Evolutionary conservation across 2,888 invertebrate genomes (phyloP).

Genomic region (Leptodirus hochenwartii): DNA sequence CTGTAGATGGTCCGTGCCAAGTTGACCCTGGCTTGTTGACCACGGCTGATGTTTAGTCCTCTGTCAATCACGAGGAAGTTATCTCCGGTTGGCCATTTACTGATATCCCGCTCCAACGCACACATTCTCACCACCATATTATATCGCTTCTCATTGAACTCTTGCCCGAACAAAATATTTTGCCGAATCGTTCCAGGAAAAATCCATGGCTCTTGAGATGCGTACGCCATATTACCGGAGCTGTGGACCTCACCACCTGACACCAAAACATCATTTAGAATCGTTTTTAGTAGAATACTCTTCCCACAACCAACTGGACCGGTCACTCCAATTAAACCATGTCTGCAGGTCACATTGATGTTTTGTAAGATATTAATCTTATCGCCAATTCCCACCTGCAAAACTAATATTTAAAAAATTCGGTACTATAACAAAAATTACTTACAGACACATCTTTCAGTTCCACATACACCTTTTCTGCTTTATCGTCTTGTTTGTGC

Average conservation of each 20-base stretch:
- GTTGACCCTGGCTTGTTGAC: constrained; percentile 65
- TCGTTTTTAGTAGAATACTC: constrained; percentile 37
- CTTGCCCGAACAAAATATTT: constrained; percentile 65
- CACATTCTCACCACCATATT: constrained; percentile 45
- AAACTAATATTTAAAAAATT: too few relatives aligned
- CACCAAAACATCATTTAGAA: constrained; percentile 34
- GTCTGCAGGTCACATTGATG: constrained; percentile 21
- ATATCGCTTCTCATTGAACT: constrained; percentile 43
- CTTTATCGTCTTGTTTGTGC: too few relatives aligned
- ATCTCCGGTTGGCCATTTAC: constrained; percentile 54
- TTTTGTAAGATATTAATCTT: constrained; percentile 28
- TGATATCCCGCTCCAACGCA: constrained; percentile 46
- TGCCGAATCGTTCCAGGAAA: constrained; percentile 47
- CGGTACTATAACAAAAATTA: too few relatives aligned
- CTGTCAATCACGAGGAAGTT: constrained; percentile 61
- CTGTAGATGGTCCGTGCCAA: constrained; percentile 57
- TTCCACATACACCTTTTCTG: too few relatives aligned
- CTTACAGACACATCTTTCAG: too few relatives aligned
- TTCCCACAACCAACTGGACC: constrained; percentile 56
- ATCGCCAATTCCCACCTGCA: too few relatives aligned
- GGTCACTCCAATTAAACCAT: constrained; percentile 37
- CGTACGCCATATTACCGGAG: constrained; percentile 49
- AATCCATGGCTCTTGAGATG: constrained; percentile 70
- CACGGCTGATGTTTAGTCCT: constrained; percentile 65
- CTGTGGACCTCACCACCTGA: constrained; percentile 44